These are phyloP conservation scores for Rutpela maculata DNA, from an alignment of 2,888 invertebrate species.

Conservation along the genomic window DNA sequence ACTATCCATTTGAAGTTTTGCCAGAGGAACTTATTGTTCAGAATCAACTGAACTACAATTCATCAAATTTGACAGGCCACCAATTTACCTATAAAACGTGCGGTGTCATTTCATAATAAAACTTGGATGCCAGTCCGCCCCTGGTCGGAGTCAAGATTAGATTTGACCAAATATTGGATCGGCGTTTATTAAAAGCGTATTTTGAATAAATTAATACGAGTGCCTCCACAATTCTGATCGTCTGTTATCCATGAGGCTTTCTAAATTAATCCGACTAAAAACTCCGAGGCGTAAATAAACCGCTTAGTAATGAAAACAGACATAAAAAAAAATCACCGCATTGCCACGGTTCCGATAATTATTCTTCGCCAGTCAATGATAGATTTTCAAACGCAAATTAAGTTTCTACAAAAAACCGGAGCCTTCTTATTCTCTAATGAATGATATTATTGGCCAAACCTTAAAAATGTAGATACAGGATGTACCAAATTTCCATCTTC, in stretches of 20 bases:
- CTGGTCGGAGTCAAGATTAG: neutral
- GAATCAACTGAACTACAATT: too few species aligned
- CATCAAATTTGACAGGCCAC: too few species aligned
- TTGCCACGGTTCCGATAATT: neutral
- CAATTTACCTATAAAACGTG: too few species aligned
- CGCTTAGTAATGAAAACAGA: neutral
- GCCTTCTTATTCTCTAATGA: neutral
- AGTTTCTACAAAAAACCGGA: neutral
- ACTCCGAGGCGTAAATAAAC: conserved; percentile 7
- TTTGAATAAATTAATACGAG: conserved; percentile 28
- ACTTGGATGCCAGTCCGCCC: neutral
- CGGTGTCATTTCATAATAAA: neutral
- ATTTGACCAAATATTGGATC: neutral
- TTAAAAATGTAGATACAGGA: neutral
- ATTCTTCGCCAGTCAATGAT: neutral
- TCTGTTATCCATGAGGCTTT: neutral
- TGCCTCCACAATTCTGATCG: conserved; percentile 7
- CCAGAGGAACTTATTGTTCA: too few species aligned
- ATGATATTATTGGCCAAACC: neutral
- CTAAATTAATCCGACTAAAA: conserved; percentile 17
- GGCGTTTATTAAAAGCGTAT: conserved; percentile 26
- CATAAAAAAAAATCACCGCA: conserved; percentile 12
- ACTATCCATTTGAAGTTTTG: too few species aligned
- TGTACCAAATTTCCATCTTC: too few species aligned
- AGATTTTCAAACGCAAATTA: neutral